Evolutionary conservation across 2,888 invertebrate species (phyloP).

Genomic region (Anarsia innoxiella): DNA sequence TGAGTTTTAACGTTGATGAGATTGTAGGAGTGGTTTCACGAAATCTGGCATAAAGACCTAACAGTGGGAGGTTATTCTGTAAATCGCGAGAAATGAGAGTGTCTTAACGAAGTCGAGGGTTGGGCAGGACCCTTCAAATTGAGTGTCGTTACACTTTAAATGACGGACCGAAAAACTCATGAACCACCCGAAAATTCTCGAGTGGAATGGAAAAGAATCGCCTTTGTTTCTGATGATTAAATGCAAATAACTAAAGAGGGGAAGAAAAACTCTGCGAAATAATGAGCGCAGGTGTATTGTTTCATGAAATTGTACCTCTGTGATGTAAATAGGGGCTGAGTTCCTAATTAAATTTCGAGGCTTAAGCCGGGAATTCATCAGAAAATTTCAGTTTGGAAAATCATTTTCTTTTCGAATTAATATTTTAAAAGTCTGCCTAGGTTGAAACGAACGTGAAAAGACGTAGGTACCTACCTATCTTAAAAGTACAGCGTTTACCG

Average conservation of each 20-base stretch:
- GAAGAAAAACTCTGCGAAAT: conserved; percentile 1
- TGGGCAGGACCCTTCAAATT: conserved; percentile 15
- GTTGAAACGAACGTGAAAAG: too few relatives aligned
- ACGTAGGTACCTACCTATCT: too few relatives aligned
- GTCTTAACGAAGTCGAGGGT: conserved; percentile 17
- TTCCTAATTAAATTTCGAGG: too few relatives aligned
- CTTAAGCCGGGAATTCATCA: too few relatives aligned
- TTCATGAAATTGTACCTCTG: conserved; percentile 1
- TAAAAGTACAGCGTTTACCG: too few relatives aligned
- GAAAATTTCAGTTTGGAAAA: too few relatives aligned
- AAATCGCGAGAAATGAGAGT: conserved; percentile 20
- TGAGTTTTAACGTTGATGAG: too few relatives aligned
- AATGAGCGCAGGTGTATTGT: conserved; percentile 7
- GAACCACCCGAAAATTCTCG: conserved; percentile 1
- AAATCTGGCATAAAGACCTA: background rate
- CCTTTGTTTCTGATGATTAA: conserved; percentile 13
- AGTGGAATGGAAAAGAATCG: conserved; percentile 5
- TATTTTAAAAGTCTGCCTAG: too few relatives aligned
- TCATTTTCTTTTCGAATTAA: too few relatives aligned
- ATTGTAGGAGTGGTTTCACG: too few relatives aligned
- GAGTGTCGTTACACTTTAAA: conserved; percentile 24
- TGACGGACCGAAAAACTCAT: conserved; percentile 15
- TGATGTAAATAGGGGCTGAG: conserved; percentile 2
- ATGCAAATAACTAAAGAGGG: conserved; percentile 9
- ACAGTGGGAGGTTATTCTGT: conserved; percentile 18